Base-by-base conservation (phyloP, 2,113 vertebrate species). In the Siniperca knerii region DNA sequence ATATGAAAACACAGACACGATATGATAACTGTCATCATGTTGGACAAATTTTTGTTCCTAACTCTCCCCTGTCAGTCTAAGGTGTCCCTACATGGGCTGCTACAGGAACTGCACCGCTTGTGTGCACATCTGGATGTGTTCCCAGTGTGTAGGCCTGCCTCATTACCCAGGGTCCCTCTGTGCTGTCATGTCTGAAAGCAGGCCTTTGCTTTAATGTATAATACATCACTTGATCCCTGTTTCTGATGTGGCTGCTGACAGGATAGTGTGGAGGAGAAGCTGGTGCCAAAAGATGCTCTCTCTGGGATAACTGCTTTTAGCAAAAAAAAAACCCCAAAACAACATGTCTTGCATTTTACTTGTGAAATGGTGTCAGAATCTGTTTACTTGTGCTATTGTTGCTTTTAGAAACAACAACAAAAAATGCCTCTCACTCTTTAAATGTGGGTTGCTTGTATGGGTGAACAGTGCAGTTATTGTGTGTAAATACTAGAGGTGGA, bases 121-220 rank as follows among this genome's bases (percentile, higher is more conserved):
- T 87, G 81, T 81, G 90, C 88, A 90, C 89, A 91, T 92, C 89
- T 93, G 92, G 88, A 82, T 7, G 33, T 67, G 77, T 83, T 93
- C 90, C 89, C 85, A 76, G 85, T 86, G 79, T 90, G 90, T 79
- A 67, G 81, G 77, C 85, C 82, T 86, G 91, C 93, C 89, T 94
- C 92, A 93, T 94, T 95, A 94, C 92, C 91, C 90, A 93, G 88
- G 44, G 90, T 93, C 92, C 89, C 93, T 90, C 91, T 91, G 93
- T 90, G 92, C 92, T 92, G 92, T 89, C 92, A 89, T 89, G 87
- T 92, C 90, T 94, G 92, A 88, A 90, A 92, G 89, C 89, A 83
- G 90, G 84, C 89, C 87, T 90, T 82, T 82, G 84, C 90, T 95
- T 94, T 95, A 80, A 94, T 95, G 93, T 94, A 93, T 95, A 90